phyloP scores from a whole-genome alignment of 2,888 invertebrate species.

The Tinea pellionella region DNA sequence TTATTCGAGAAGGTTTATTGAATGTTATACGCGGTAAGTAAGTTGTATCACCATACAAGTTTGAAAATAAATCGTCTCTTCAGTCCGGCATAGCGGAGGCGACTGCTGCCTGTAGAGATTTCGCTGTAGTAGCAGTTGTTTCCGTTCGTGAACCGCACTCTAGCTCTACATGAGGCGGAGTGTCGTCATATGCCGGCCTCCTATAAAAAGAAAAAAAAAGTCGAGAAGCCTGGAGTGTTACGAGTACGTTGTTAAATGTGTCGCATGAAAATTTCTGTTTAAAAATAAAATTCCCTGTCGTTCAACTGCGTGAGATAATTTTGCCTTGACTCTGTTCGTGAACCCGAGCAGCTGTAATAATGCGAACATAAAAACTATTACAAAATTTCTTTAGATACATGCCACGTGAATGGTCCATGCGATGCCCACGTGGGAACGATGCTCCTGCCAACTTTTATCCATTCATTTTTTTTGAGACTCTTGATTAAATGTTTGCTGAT shows the following conservation, averaged over 20 bases:
- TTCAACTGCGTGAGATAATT: neutral
- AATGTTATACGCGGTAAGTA: too few species aligned
- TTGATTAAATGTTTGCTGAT: neutral
- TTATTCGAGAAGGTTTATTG: too few species aligned
- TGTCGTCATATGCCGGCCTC: too few species aligned
- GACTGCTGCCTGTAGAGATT: too few species aligned
- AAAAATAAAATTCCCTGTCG: conserved; percentile 3
- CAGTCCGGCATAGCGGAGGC: too few species aligned
- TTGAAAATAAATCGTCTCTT: too few species aligned
- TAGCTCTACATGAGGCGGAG: too few species aligned
- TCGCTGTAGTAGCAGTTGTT: too few species aligned
- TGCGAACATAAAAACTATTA: neutral
- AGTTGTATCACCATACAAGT: too few species aligned
- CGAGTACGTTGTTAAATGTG: neutral
- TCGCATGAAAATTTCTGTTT: neutral
- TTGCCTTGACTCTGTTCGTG: conserved; percentile 5
- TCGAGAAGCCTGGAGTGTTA: too few species aligned
- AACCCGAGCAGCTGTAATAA: neutral
- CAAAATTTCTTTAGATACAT: neutral
- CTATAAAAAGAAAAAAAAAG: too few species aligned
- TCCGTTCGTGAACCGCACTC: too few species aligned
- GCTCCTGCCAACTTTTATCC: neutral
- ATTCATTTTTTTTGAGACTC: neutral
- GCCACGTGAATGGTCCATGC: neutral
- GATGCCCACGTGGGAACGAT: neutral